phyloP scores from a whole-genome alignment of 2,113 vertebrate genomes.

The Struthio camelus region DNA sequence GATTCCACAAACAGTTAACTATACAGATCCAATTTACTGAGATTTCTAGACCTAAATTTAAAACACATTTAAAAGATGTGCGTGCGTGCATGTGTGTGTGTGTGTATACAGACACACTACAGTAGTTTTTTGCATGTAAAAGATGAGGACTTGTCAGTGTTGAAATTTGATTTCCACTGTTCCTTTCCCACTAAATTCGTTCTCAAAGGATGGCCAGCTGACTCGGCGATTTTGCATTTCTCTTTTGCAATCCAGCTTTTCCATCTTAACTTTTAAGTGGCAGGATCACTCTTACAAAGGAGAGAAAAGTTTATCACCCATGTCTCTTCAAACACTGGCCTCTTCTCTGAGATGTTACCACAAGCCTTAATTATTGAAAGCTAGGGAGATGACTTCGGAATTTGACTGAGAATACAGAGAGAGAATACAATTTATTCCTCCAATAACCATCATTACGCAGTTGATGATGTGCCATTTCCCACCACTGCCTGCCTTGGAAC shows the following conservation, averaged over 20 bases:
- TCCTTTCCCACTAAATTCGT: background rate
- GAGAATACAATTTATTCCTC: background rate
- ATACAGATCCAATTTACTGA: background rate
- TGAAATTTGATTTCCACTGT: background rate
- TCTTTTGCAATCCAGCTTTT: background rate
- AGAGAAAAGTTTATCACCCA: background rate
- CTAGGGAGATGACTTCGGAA: background rate
- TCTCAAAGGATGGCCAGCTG: background rate
- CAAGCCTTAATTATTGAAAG: background rate
- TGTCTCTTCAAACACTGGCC: background rate
- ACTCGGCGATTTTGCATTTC: background rate
- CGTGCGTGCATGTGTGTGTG: too few relatives aligned
- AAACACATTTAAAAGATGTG: background rate
- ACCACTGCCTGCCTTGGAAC: background rate
- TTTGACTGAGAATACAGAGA: background rate
- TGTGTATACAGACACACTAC: background rate
- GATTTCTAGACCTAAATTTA: background rate
- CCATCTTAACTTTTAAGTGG: background rate
- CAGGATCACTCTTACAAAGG: background rate
- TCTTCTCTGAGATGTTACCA: background rate
- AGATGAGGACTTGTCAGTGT: background rate
- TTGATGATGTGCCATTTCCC: background rate
- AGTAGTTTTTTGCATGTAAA: background rate
- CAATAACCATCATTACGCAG: background rate
- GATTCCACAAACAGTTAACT: background rate